These are phyloP conservation scores for Cossypha caffra DNA, from an alignment of 2,797 vertebrate genomes.

Conservation along the genomic window DNA sequence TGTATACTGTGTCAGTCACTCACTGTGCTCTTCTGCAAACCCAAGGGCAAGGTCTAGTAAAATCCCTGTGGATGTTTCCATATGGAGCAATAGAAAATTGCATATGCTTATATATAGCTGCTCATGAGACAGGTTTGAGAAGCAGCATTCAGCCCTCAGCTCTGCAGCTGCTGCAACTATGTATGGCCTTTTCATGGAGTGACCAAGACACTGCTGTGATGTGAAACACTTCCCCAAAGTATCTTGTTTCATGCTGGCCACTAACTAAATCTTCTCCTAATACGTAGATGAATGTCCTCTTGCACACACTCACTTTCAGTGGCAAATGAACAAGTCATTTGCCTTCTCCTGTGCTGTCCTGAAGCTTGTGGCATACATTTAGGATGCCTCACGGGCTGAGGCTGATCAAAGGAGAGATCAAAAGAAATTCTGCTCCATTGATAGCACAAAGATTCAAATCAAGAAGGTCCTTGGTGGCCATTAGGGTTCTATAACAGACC, in stretches of 20 bases:
- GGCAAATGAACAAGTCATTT: neutral
- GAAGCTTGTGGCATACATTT: neutral
- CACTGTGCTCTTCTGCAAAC: neutral
- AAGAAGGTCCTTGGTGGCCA: neutral
- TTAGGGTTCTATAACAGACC: neutral
- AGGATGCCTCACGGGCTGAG: fast-evolving
- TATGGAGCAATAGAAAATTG: constrained; percentile 24
- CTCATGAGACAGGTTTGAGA: neutral
- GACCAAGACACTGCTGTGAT: neutral
- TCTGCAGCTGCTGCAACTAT: neutral
- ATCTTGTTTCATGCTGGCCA: neutral
- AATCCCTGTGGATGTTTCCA: neutral
- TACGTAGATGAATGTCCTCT: neutral
- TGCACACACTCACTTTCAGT: neutral
- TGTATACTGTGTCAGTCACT: neutral
- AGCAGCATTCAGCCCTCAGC: neutral
- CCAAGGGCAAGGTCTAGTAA: neutral
- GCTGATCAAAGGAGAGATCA: neutral
- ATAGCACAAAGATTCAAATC: neutral
- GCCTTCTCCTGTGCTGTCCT: neutral
- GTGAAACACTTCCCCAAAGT: neutral
- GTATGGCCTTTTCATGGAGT: neutral
- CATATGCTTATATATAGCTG: neutral
- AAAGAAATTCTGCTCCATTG: neutral
- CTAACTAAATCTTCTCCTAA: neutral